Conservation (phyloP, 2,113 vertebrate genomes). For the Nestor notabilis region DNA sequence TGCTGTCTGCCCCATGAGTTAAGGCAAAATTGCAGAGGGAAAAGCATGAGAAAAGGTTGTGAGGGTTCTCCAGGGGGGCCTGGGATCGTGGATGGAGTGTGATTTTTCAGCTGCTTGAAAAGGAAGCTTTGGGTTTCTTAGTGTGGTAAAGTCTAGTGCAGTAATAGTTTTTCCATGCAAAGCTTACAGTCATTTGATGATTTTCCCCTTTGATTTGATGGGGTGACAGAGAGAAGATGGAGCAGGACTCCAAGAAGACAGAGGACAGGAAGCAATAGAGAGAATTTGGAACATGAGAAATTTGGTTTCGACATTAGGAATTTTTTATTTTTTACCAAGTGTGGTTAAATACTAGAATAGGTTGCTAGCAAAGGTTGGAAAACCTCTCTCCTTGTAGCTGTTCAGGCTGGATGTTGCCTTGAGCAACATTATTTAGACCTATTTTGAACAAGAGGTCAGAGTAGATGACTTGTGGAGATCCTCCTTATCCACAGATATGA, state of each 20-base stretch:
- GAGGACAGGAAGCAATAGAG: not conserved
- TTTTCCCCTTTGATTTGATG: not conserved
- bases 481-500: not conserved
- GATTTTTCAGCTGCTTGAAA: not conserved
- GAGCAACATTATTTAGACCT: not conserved
- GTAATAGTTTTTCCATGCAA: not conserved
- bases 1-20: not conserved
- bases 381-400: not conserved
- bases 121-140: not conserved
- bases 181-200: not conserved
- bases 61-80: not conserved
- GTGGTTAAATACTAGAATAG: not conserved
- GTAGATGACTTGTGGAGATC: not conserved
- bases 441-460: not conserved
- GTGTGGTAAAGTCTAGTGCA: not conserved
- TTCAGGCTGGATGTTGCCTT: not conserved
- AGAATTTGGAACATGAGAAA: not conserved
- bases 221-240: not conserved
- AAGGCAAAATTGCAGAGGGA: not conserved
- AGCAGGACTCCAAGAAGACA: not conserved
- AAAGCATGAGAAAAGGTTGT: not conserved
- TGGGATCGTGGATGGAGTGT: not conserved
- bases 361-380: not conserved
- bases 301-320: not conserved
- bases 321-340: not conserved